Percentiles rank a stretch among this genome's conserved stretches.
These are phyloP conservation scores for Oreochromis niloticus DNA, from an alignment of 2,113 vertebrate genomes.

Conservation along the genomic window DNA sequence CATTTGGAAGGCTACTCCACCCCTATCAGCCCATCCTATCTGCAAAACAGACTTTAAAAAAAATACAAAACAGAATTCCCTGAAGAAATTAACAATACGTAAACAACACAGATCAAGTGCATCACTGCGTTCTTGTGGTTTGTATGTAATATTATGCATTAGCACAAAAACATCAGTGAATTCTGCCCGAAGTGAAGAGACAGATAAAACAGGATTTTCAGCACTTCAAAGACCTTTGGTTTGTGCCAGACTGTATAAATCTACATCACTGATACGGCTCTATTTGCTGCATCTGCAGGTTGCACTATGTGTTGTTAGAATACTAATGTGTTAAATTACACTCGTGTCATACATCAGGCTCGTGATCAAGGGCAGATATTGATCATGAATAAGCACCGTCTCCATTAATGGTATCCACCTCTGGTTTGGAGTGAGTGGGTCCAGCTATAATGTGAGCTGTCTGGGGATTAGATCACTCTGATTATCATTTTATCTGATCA, in stretches of 20 bases:
- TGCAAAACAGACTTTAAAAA: neutral
- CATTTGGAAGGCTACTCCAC: neutral
- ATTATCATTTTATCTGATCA: slow-evolving; percentile 16
- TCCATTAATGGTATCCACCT: slow-evolving; percentile 6
- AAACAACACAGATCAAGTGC: neutral
- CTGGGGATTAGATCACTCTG: neutral
- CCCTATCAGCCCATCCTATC: neutral
- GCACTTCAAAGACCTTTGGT: slow-evolving; percentile 40
- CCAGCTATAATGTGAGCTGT: slow-evolving; percentile 8
- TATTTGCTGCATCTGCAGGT: slow-evolving; percentile 30
- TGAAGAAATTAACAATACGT: slow-evolving; percentile 19
- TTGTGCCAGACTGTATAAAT: slow-evolving; percentile 29
- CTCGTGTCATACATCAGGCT: slow-evolving; percentile 35
- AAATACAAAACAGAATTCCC: slow-evolving; percentile 5
- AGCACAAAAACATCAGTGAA: slow-evolving; percentile 9
- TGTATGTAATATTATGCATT: slow-evolving; percentile 19
- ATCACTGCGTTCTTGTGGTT: slow-evolving; percentile 1
- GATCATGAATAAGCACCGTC: slow-evolving; percentile 33
- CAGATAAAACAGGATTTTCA: slow-evolving; percentile 33
- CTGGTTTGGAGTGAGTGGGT: slow-evolving; percentile 11
- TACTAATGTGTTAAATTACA: slow-evolving; percentile 49
- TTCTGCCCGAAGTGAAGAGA: slow-evolving; percentile 2
- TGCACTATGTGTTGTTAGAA: slow-evolving; percentile 13
- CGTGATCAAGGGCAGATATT: slow-evolving; percentile 40
- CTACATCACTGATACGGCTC: slow-evolving; percentile 23